Percentiles rank a stretch among this genome's conserved stretches.
Evolutionary conservation across 2,888 invertebrate species (phyloP).

Genomic region (Frankliniella intonsa): DNA sequence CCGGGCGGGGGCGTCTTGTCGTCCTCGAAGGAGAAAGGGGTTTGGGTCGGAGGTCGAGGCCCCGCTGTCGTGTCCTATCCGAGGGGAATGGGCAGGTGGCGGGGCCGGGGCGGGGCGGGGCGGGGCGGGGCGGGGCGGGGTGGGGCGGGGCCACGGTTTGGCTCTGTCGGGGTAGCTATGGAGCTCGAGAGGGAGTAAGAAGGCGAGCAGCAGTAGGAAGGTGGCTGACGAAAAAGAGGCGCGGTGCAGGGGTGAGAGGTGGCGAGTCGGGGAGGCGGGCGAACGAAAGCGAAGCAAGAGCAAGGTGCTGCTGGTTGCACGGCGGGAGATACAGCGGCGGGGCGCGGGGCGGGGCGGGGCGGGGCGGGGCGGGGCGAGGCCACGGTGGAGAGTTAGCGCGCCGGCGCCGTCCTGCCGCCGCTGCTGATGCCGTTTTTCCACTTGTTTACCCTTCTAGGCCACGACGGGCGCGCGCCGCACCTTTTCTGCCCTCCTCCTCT

Average conservation of each 20-base stretch:
- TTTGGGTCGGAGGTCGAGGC: too few species aligned
- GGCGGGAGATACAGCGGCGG: neutral
- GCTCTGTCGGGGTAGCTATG: too few species aligned
- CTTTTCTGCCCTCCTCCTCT: neutral
- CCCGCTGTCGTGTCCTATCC: too few species aligned
- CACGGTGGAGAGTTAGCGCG: neutral
- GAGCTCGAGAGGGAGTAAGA: too few species aligned
- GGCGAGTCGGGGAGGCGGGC: too few species aligned
- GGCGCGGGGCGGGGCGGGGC: neutral
- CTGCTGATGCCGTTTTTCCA: constrained; percentile 15
- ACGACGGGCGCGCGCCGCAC: neutral
- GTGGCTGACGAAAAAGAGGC: too few species aligned
- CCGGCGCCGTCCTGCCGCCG: neutral
- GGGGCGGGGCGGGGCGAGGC: neutral
- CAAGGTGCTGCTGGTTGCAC: neutral
- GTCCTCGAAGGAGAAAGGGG: neutral
- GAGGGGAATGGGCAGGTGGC: too few species aligned
- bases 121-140: neutral
- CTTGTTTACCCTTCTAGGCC: constrained; percentile 24
- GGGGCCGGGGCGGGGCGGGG: neutral
- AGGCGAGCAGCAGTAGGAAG: too few species aligned
- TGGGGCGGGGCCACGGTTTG: too few species aligned
- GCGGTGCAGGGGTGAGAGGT: too few species aligned
- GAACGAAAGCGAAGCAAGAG: neutral
- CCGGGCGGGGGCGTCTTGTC: neutral